Conservation (phyloP, 64 coral and sea anemone species). For the Montipora foliosa region DNA sequence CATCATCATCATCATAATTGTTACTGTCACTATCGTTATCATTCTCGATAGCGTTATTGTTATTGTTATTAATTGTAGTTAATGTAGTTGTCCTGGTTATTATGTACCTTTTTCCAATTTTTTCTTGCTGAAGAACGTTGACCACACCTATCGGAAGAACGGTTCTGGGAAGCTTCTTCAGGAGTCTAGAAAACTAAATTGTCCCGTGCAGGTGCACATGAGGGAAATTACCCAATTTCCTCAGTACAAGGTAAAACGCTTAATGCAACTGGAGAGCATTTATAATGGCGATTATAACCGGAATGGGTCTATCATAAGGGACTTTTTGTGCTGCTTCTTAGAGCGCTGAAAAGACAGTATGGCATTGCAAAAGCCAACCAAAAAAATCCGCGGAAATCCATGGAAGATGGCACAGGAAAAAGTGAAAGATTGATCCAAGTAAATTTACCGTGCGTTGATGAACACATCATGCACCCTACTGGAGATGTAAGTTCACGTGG, state of each 20-base stretch:
- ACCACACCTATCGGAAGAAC: slow-evolving; percentile 54
- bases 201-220: slow-evolving; percentile 48
- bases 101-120: background rate
- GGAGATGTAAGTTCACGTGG: background rate
- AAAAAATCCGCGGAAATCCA: slow-evolving; percentile 13
- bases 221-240: slow-evolving; percentile 42
- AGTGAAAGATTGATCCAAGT: slow-evolving; percentile 31
- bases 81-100: background rate
- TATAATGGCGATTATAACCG: too few relatives aligned
- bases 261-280: too few relatives aligned
- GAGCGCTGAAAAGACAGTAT: slow-evolving; percentile 52
- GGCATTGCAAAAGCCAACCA: slow-evolving; percentile 22
- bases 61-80: background rate
- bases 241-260: slow-evolving; percentile 25
- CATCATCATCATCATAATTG: background rate
- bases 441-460: background rate
- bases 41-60: too few relatives aligned
- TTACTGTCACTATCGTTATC: too few relatives aligned
- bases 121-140: background rate
- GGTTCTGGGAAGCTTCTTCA: slow-evolving; percentile 41
- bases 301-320: too few relatives aligned
- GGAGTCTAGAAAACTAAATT: slow-evolving; percentile 50
- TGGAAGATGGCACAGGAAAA: background rate
- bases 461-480: background rate
- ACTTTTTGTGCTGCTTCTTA: background rate